phyloP scores from a whole-genome alignment of 2,888 invertebrate genomes.

The Xanthorhoe designata region DNA sequence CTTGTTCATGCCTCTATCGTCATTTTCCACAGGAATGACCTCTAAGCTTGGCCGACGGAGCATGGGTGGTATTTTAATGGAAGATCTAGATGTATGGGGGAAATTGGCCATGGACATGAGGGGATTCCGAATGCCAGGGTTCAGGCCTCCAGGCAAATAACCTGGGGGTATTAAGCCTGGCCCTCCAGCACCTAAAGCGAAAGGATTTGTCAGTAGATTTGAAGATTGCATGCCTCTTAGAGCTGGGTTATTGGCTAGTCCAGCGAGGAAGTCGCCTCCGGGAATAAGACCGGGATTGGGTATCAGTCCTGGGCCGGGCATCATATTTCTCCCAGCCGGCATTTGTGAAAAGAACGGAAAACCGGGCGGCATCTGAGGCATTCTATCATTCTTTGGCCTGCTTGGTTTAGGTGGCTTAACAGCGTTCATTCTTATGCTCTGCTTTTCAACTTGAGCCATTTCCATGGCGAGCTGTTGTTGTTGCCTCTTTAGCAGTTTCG shows the following conservation, averaged over 20 bases:
- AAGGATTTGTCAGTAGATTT: conserved; percentile 80
- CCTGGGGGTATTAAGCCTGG: conserved; percentile 87
- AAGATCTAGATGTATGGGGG: conserved; percentile 86
- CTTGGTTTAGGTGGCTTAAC: conserved; percentile 69
- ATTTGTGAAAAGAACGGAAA: conserved; percentile 79
- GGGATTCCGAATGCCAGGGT: conserved; percentile 78
- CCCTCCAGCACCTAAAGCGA: conserved; percentile 81
- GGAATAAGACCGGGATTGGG: conserved; percentile 81
- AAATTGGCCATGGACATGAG: conserved; percentile 82
- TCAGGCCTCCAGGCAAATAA: conserved; percentile 68
- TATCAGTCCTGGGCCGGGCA: conserved; percentile 82
- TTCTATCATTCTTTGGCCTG: conserved; percentile 76
- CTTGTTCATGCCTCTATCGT: conserved; percentile 72
- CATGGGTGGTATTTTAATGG: conserved; percentile 85
- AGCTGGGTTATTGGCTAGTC: conserved; percentile 77
- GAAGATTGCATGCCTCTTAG: conserved; percentile 72
- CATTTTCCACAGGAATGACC: conserved; percentile 82
- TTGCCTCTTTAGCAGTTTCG: conserved; percentile 78
- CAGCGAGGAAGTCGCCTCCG: conserved; percentile 72
- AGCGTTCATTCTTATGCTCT: conserved; percentile 67
- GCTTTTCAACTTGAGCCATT: conserved; percentile 73
- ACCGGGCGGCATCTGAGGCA: conserved; percentile 74
- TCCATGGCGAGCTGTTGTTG: conserved; percentile 77
- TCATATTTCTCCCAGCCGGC: conserved; percentile 82
- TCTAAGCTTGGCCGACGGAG: conserved; percentile 86